Percentiles rank a stretch among this genome's conserved stretches.
Conservation (phyloP, 2,888 invertebrate genomes). For the Junonia oenone region DNA sequence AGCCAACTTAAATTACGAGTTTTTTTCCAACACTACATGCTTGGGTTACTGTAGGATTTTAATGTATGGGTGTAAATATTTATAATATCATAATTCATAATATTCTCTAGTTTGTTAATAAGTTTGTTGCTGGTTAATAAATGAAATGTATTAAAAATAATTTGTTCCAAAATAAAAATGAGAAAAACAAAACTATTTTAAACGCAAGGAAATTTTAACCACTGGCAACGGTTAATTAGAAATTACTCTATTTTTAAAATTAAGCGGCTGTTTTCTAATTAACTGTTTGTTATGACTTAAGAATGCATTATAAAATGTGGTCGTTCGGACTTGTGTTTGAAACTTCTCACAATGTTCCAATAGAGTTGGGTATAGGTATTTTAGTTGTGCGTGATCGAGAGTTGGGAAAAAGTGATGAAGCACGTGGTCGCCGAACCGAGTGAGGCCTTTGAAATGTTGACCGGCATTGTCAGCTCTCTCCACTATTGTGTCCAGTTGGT, state of each 20-base stretch:
- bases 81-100: no score
- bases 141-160: no score
- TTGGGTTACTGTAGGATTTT: neutral
- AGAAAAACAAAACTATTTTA: no score
- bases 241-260: constrained; percentile 45
- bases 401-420: constrained; percentile 91
- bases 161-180: no score
- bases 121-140: no score
- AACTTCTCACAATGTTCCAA: constrained; percentile 83
- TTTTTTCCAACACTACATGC: neutral
- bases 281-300: constrained; percentile 82
- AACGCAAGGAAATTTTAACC: no score
- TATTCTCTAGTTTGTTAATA: no score
- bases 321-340: constrained; percentile 66
- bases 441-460: constrained; percentile 82
- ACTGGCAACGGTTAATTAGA: neutral
- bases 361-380: constrained; percentile 82
- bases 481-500: constrained; percentile 86
- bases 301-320: constrained; percentile 80
- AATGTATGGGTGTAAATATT: no score
- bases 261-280: constrained; percentile 53
- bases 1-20: neutral
- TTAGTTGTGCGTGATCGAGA: constrained; percentile 86
- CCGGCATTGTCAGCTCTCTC: constrained; percentile 85
- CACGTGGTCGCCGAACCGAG: constrained; percentile 87